Evolutionary conservation across 1,140 invertebrate genomes (phyloP).

Genomic region (Sarcophaga peregrina): DNA sequence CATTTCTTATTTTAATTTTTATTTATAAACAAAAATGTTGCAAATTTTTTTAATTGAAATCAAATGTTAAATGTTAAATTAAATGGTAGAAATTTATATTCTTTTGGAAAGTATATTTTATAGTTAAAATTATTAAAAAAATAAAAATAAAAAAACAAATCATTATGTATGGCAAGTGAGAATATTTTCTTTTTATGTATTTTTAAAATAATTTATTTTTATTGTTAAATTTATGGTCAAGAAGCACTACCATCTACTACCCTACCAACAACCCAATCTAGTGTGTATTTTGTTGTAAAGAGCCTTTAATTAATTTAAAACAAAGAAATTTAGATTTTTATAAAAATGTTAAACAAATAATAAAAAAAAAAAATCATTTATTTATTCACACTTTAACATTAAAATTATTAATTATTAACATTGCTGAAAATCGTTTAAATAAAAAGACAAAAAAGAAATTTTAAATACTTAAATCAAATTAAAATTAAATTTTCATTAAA

Average conservation of each 20-base stretch:
- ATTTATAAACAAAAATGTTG: constrained; percentile 11
- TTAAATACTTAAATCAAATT: neutral
- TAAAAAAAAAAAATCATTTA: too few species aligned
- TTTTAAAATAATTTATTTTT: too few species aligned
- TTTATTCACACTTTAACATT: too few species aligned
- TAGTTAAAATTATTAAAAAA: neutral
- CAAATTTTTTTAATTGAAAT: constrained; percentile 9
- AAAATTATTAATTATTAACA: too few species aligned
- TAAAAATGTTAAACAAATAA: neutral
- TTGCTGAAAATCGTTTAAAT: neutral
- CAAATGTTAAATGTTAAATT: neutral
- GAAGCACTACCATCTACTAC: too few species aligned
- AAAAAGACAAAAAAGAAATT: constrained; percentile 17
- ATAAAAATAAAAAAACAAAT: neutral
- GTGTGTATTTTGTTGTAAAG: too few species aligned
- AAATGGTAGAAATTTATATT: neutral
- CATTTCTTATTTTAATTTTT: constrained; percentile 8
- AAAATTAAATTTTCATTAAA: constrained; percentile 27
- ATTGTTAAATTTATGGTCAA: too few species aligned
- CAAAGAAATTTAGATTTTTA: too few species aligned
- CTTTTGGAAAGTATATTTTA: neutral
- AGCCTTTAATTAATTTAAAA: neutral
- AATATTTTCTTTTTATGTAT: neutral
- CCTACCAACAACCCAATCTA: too few species aligned
- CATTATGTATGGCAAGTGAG: neutral